phyloP scores from a whole-genome alignment of 2,797 vertebrate species.

The Scomberomorus guttatus region DNA sequence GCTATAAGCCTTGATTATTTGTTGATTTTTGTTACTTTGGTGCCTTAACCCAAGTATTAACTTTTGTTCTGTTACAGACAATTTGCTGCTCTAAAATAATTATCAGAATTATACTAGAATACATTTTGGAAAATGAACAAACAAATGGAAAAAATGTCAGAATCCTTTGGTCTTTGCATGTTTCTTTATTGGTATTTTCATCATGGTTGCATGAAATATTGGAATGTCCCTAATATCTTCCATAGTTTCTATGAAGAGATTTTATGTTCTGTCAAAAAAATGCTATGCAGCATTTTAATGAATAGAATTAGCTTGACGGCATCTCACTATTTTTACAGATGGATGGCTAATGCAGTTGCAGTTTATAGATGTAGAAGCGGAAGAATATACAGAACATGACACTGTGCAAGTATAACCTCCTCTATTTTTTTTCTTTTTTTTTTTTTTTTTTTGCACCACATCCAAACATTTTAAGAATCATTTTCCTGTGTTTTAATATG shows the following conservation, averaged over 20 bases:
- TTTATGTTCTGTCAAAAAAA: constrained; percentile 48
- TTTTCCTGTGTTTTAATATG: constrained; percentile 32
- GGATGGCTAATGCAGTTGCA: constrained; percentile 5
- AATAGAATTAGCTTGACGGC: constrained; percentile 22
- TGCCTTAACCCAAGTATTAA: constrained; percentile 84
- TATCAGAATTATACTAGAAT: constrained; percentile 24
- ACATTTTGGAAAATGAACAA: constrained; percentile 37
- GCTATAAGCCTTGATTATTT: constrained; percentile 54
- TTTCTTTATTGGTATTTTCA: constrained; percentile 42
- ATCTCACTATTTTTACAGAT: constrained; percentile 28
- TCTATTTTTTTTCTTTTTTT: constrained; percentile 29
- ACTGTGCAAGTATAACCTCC: constrained; percentile 53
- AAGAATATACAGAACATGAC: constrained; percentile 72
- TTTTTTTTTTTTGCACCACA: constrained; percentile 36
- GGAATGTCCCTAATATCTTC: constrained; percentile 30
- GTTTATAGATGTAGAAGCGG: constrained; percentile 41
- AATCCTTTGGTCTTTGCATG: constrained; percentile 60
- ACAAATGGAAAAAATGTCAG: constrained; percentile 2
- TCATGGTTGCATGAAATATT: constrained; percentile 57
- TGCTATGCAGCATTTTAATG: constrained; percentile 56
- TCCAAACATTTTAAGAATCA: constrained; percentile 29
- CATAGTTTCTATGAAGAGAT: constrained; percentile 27
- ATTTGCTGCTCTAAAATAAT: constrained; percentile 62
- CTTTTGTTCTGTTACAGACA: constrained; percentile 52
- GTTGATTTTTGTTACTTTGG: constrained; percentile 71